These are phyloP conservation scores for Pristionchus maxplancki DNA, from an alignment of 2,888 invertebrate species.

Conservation along the genomic window DNA sequence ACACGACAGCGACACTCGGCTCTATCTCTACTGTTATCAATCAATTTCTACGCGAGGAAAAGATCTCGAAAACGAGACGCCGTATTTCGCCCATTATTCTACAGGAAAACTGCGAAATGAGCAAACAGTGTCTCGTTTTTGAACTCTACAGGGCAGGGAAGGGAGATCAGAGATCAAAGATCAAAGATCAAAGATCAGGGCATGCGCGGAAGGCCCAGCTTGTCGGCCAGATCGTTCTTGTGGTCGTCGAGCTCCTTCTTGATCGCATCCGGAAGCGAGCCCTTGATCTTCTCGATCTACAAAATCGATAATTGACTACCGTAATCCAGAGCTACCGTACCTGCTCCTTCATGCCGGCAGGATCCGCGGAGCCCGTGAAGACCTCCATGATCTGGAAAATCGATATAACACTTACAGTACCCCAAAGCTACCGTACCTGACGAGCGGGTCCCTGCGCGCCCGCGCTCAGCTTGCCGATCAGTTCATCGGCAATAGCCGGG, in stretches of 20 bases:
- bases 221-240: neutral
- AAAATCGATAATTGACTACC: neutral
- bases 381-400: constrained; percentile 15
- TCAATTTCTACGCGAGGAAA: neutral
- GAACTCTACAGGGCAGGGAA: neutral
- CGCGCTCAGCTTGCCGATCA: constrained; percentile 31
- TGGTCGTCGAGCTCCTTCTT: constrained; percentile 21
- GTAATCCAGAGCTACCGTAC: neutral
- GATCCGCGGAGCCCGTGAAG: neutral
- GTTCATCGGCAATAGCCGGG: constrained; percentile 4
- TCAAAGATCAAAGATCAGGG: constrained; percentile 3
- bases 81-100: too few relatives aligned
- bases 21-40: neutral
- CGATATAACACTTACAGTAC: neutral
- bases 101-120: too few relatives aligned
- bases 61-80: too few relatives aligned
- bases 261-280: neutral
- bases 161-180: neutral
- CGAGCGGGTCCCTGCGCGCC: constrained; percentile 20
- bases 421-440: constrained; percentile 17
- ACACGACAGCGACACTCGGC: neutral
- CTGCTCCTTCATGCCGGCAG: neutral
- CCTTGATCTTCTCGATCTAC: constrained; percentile 30
- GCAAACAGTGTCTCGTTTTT: too few relatives aligned
- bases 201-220: constrained; percentile 35